Evolutionary conservation across 2,113 vertebrate genomes (phyloP).

Genomic region (Gambusia holbrooki): DNA sequence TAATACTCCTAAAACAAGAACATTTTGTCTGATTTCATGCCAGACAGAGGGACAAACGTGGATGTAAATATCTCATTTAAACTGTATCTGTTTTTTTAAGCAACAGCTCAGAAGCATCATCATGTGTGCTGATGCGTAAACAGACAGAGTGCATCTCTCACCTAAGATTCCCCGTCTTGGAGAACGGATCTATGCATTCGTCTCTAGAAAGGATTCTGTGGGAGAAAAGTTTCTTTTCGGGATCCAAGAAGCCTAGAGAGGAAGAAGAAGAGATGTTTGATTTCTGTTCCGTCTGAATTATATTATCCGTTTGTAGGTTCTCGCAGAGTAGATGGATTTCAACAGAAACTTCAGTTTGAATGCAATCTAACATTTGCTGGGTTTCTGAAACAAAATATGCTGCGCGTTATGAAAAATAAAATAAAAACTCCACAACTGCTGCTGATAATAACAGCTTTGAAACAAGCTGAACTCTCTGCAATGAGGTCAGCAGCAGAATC

Average conservation of each 20-base stretch:
- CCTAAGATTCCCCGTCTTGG: constrained; percentile 98
- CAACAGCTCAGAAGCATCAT: constrained; percentile 18
- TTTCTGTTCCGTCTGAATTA: background rate
- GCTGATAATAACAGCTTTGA: constrained; percentile 30
- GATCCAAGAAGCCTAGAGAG: constrained; percentile 91
- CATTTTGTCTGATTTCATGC: background rate
- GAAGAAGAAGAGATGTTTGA: background rate
- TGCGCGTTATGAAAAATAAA: constrained; percentile 3
- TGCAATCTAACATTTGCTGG: background rate
- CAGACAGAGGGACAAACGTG: background rate
- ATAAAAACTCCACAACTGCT: background rate
- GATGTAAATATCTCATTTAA: background rate
- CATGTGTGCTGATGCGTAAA: background rate
- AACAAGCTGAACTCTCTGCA: constrained; percentile 22
- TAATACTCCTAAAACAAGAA: background rate
- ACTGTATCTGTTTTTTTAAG: background rate
- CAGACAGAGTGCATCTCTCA: constrained; percentile 59
- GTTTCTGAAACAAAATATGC: background rate
- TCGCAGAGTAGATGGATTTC: background rate
- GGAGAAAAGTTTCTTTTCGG: constrained; percentile 98
- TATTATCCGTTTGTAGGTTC: background rate
- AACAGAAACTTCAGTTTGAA: background rate
- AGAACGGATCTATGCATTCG: constrained; percentile 97
- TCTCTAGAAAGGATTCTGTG: constrained; percentile 97
- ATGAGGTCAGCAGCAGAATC: constrained; percentile 45